Evolutionary conservation across 2,888 invertebrate species (phyloP), one percentile per base, ranked within the genome.

Genomic region (Oscheius sp.): DNA sequence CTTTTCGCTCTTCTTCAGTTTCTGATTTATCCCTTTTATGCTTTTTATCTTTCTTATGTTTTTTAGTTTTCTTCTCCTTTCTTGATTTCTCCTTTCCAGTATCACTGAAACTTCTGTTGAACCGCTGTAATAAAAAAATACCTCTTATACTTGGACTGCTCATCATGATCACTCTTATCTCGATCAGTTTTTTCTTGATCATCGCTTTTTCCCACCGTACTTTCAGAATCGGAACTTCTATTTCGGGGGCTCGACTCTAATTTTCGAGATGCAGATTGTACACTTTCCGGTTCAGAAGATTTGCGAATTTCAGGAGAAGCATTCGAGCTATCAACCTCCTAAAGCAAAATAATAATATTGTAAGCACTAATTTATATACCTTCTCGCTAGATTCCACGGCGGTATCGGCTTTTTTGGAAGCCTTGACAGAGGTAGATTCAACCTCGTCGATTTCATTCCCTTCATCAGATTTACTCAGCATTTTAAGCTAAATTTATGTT

Each of bases 11-110:
- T n/a, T 53, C 68, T 9, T 70, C 73, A 1, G 64, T 66, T 29
- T 59, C 73, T 3, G 64, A 46, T 66, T 53, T 53, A 35, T 52
- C 56, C 13, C 77, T 76, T 64, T 76, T 80, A 56, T 70, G 64
- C 69, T 81, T 83, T 35, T 83, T 83, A n/a, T 77, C 75, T 68
- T 83, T 83, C 63, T 81, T 81, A 12, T 79, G 73, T 27, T 79
- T 78, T 52, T 78, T 75, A 29, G 70, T 66, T 27, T 82, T 77
- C 74, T 79, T 77, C 23, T 79, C 72, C 49, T 75, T 76, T 58
- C 73, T 75, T 29, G 25, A 21, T 56, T 74, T 74, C 52, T 73
- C 59, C 12, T 71, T 21, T 25, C 63, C 61, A 7, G 25, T 12
- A 3, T 45, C 64, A 23, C 55, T 55, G 21, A 35, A 35, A 35